A percentile compares a stretch with the other conserved stretches of the same genome.
phyloP scores from a whole-genome alignment of 1,140 invertebrate species.

The Drosophila aff. region DNA sequence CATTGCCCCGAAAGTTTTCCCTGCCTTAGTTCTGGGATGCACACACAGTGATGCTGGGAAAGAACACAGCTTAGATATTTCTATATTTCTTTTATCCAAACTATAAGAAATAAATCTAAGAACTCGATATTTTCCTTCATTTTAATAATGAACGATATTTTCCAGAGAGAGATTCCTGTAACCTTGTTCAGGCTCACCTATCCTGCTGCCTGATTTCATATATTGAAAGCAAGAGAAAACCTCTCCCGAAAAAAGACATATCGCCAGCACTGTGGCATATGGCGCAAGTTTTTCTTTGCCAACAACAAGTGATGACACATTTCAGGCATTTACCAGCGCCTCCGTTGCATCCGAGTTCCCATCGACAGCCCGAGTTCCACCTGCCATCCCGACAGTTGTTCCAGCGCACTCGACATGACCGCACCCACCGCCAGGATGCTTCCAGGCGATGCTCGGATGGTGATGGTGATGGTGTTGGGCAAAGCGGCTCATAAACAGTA shows the following conservation, averaged over 20 bases:
- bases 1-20: conserved; percentile 62
- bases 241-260: not conserved
- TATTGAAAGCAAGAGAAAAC: too few species aligned
- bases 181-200: not conserved
- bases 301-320: conserved; percentile 74
- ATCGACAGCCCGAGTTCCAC: conserved; percentile 14
- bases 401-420: conserved; percentile 36
- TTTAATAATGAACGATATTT: not conserved
- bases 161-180: too few species aligned
- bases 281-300: conserved; percentile 37
- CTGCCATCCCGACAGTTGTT: conserved; percentile 52
- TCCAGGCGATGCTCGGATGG: not conserved
- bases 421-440: conserved; percentile 5
- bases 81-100: too few species aligned
- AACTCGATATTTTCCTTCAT: fast-evolving
- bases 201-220: not conserved
- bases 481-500: conserved; percentile 80
- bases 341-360: not conserved
- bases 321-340: conserved; percentile 64
- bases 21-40: conserved; percentile 32
- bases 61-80: not conserved
- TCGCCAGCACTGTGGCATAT: conserved; percentile 16
- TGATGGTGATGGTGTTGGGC: conserved; percentile 32
- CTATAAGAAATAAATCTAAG: not conserved
- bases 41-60: conserved; percentile 6